A percentile compares a stretch with the other conserved stretches of the same genome.
phyloP scores from a whole-genome alignment of 1,140 invertebrate species.

The Habropoda laboriosa region DNA sequence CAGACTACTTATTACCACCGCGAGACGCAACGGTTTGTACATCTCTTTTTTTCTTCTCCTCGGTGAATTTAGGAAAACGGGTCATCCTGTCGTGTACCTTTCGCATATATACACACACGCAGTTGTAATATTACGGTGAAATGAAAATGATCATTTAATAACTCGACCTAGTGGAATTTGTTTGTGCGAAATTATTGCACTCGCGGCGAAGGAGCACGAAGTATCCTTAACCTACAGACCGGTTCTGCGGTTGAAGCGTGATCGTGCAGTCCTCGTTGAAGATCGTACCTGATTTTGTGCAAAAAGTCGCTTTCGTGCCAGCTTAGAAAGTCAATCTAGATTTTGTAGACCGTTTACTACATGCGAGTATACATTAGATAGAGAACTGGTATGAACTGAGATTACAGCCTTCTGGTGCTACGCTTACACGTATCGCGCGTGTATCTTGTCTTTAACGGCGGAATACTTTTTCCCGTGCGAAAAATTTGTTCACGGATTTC shows the following conservation, averaged over 20 bases:
- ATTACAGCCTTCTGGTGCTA: conserved; percentile 37
- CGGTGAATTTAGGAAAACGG: too few relatives aligned
- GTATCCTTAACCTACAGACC: conserved; percentile 80
- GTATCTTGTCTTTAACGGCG: conserved; percentile 21
- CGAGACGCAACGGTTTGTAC: too few relatives aligned
- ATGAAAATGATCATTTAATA: background rate
- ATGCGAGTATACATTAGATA: conserved; percentile 43
- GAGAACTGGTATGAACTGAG: conserved; percentile 44
- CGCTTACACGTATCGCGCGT: conserved; percentile 15
- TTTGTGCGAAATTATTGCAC: conserved; percentile 46
- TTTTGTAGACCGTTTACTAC: conserved; percentile 59
- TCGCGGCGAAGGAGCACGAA: conserved; percentile 38
- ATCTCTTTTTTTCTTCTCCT: too few relatives aligned
- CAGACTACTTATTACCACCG: too few relatives aligned
- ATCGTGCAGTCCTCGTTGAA: conserved; percentile 53
- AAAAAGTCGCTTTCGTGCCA: conserved; percentile 65
- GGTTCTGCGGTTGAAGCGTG: conserved; percentile 68
- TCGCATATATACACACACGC: background rate
- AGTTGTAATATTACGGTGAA: too few relatives aligned
- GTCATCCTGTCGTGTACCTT: background rate
- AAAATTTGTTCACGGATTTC: conserved; percentile 6
- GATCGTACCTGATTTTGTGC: conserved; percentile 59
- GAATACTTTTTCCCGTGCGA: conserved; percentile 5
- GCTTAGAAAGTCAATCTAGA: conserved; percentile 76
- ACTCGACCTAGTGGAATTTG: conserved; percentile 35